phyloP scores from a whole-genome alignment of 2,888 invertebrate genomes.

The Rotaria socialis region DNA sequence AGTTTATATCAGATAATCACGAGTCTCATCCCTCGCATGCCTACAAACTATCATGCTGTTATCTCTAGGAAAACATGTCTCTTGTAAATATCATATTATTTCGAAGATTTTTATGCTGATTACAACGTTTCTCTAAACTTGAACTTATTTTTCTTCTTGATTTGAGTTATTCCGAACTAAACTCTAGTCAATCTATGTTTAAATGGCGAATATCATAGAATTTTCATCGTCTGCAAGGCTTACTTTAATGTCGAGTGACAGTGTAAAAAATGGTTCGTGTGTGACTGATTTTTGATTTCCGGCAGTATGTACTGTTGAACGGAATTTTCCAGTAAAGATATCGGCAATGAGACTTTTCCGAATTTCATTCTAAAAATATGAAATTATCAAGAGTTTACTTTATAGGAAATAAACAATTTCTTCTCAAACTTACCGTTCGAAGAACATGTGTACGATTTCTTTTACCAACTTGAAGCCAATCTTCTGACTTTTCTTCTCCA shows the following conservation, averaged over 20 bases:
- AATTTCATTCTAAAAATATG: constrained; percentile 66
- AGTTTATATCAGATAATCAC: too few species aligned
- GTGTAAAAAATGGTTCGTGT: constrained; percentile 88
- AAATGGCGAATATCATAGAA: too few species aligned
- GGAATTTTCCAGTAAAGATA: constrained; percentile 84
- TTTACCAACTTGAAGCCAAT: constrained; percentile 69
- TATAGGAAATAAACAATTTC: background rate
- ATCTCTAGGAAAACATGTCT: too few species aligned
- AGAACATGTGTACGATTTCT: constrained; percentile 82
- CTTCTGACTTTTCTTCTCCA: constrained; percentile 52
- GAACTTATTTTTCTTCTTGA: too few species aligned
- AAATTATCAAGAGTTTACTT: background rate
- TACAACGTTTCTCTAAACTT: too few species aligned
- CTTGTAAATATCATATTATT: too few species aligned
- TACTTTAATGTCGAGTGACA: constrained; percentile 89
- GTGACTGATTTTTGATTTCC: constrained; percentile 68
- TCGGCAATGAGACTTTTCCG: constrained; percentile 81
- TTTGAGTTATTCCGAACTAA: too few species aligned
- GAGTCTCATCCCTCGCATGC: too few species aligned
- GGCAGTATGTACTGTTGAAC: constrained; percentile 70
- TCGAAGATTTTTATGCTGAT: too few species aligned
- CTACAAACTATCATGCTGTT: too few species aligned
- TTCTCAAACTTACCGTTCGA: constrained; percentile 63
- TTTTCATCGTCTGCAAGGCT: constrained; percentile 46
- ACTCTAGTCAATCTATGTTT: too few species aligned